Conservation (phyloP, 2,888 invertebrate genomes). For the Corbicula japonica region DNA sequence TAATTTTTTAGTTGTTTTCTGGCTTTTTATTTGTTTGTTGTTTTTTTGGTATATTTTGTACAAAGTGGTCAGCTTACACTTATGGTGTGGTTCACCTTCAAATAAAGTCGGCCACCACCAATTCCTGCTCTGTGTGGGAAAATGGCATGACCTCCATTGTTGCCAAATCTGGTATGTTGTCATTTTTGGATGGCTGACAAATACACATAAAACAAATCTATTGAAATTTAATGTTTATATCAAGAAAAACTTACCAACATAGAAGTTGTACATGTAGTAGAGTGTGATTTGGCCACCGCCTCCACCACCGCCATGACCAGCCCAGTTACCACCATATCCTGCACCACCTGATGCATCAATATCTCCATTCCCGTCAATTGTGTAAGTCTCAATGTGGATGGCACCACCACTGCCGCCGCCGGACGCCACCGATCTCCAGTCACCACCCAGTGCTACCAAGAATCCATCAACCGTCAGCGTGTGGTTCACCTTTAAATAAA, state of each 20-base stretch:
- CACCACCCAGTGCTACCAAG: constrained; percentile 70
- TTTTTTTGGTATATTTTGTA: no score
- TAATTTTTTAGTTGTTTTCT: no score
- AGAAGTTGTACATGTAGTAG: constrained; percentile 77
- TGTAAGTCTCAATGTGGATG: constrained; percentile 71
- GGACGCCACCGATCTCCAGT: constrained; percentile 70
- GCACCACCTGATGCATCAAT: constrained; percentile 74
- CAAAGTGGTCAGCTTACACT: no score
- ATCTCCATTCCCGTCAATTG: constrained; percentile 74
- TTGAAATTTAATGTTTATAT: neutral
- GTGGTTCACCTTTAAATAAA: constrained; percentile 69
- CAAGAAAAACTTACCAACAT: constrained; percentile 69
- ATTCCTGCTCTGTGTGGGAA: constrained; percentile 75
- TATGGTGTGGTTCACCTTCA: constrained; percentile 71
- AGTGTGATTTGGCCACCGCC: constrained; percentile 75
- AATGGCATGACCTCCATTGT: constrained; percentile 75
- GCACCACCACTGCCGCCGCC: constrained; percentile 81
- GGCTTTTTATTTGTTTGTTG: no score
- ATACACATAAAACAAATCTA: neutral
- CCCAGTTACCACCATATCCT: constrained; percentile 64
- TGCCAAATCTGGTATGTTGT: constrained; percentile 67
- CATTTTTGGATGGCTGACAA: neutral
- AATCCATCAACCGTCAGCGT: constrained; percentile 74
- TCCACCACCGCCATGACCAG: constrained; percentile 76
- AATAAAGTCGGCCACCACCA: constrained; percentile 73